Percentiles rank a stretch among this genome's conserved stretches.
phyloP scores from a whole-genome alignment of 2,888 invertebrate genomes.

The Diadegma fenestrale region DNA sequence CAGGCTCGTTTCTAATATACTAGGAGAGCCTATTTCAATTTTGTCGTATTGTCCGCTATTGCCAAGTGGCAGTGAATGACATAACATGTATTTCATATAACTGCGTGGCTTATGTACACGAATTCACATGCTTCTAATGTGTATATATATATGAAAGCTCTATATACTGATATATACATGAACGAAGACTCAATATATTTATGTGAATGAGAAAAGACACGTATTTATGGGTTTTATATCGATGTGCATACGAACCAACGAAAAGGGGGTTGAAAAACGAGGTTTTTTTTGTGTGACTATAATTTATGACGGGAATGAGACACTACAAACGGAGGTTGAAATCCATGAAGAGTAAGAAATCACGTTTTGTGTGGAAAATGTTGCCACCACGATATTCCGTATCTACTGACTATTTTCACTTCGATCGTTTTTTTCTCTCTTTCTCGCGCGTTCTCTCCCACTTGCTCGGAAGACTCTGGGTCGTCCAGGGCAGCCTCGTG shows the following conservation, averaged over 20 bases:
- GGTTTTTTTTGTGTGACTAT: slow-evolving; percentile 1
- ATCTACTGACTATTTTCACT: slow-evolving; percentile 49
- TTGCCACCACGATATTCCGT: slow-evolving; percentile 17
- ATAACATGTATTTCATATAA: slow-evolving; percentile 16
- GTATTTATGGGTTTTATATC: neutral
- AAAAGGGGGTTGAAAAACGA: slow-evolving; percentile 12
- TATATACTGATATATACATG: neutral
- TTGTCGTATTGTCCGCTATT: neutral
- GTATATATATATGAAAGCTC: neutral
- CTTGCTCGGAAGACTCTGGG: slow-evolving; percentile 35
- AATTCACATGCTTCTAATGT: neutral
- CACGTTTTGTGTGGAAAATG: slow-evolving; percentile 34
- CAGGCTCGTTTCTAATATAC: slow-evolving; percentile 20
- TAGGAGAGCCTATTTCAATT: slow-evolving; percentile 32
- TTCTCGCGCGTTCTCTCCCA: slow-evolving; percentile 23
- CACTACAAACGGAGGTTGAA: slow-evolving; percentile 24
- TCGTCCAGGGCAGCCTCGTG: slow-evolving; percentile 53
- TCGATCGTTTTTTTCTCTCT: slow-evolving; percentile 55
- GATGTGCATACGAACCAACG: slow-evolving; percentile 5
- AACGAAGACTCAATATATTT: neutral
- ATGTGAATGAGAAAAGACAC: slow-evolving; percentile 1
- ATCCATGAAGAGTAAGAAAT: slow-evolving; percentile 11
- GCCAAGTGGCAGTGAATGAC: neutral
- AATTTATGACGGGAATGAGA: slow-evolving; percentile 1
- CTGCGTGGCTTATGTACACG: slow-evolving; percentile 3